A percentile compares a stretch with the other conserved stretches of the same genome.
Evolutionary conservation across 2,113 vertebrate species (phyloP).

Genomic region (Pristiophorus japonicus): DNA sequence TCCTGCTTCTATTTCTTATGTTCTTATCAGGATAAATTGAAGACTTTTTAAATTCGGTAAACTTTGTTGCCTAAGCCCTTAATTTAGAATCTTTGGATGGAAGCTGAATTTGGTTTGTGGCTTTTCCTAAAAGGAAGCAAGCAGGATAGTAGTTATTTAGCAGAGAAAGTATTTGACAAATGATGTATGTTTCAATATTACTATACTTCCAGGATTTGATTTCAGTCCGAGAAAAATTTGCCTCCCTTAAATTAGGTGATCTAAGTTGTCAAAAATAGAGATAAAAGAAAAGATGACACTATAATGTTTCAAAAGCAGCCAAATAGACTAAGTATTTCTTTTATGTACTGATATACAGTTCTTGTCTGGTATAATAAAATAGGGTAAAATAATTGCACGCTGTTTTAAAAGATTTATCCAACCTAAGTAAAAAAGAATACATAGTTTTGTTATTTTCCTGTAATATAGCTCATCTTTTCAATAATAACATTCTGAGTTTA

Average conservation of each 20-base stretch:
- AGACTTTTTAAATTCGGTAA: no score
- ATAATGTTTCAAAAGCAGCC: not conserved
- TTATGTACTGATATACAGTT: not conserved
- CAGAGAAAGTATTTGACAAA: no score
- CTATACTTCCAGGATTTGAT: not conserved
- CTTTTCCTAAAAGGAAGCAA: no score
- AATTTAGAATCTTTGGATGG: no score
- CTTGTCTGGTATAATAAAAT: not conserved
- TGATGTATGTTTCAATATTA: not conserved
- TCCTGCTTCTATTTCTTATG: no score
- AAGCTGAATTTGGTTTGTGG: no score
- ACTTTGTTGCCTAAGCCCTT: no score
- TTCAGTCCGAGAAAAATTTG: slow-evolving; percentile 1
- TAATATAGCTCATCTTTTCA: not conserved
- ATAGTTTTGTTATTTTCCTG: not conserved
- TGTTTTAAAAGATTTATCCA: not conserved
- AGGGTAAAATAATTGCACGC: not conserved
- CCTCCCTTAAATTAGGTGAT: not conserved
- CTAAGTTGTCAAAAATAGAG: not conserved
- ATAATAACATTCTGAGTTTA: not conserved
- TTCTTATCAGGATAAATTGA: no score
- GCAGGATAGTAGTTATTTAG: no score
- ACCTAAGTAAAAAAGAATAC: not conserved
- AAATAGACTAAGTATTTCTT: not conserved
- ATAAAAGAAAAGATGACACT: not conserved